Percentiles rank a stretch among this genome's conserved stretches.
Evolutionary conservation across 2,797 vertebrate species (phyloP).

Genomic region (Lepilemur ruficaudatus): DNA sequence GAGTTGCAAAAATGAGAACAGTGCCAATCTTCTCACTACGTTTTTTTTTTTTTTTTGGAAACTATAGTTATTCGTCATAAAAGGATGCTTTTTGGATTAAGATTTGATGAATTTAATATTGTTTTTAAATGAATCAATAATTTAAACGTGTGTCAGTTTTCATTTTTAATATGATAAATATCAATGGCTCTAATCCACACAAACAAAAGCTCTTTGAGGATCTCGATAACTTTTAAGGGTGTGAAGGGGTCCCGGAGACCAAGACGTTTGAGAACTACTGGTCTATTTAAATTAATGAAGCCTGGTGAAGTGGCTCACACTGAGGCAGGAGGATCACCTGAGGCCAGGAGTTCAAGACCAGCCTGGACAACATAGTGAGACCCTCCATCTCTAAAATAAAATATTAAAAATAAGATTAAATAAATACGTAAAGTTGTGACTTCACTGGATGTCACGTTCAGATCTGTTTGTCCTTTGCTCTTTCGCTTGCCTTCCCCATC

Average conservation of each 20-base stretch:
- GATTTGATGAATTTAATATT: neutral
- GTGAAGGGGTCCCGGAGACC: neutral
- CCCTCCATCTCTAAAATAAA: too few relatives aligned
- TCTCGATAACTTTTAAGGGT: neutral
- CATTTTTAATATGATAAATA: neutral
- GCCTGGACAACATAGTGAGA: neutral
- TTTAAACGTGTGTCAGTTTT: neutral
- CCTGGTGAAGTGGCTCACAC: neutral
- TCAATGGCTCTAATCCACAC: neutral
- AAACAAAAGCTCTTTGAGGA: slow-evolving; percentile 10
- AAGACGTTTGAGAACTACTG: neutral
- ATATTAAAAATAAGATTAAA: neutral
- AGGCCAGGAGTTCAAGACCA: neutral
- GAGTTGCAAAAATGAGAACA: neutral
- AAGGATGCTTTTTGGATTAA: neutral
- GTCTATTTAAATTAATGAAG: neutral
- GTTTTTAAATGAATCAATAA: neutral
- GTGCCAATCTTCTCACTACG: neutral
- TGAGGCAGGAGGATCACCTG: neutral
- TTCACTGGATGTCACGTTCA: neutral
- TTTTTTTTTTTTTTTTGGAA: neutral
- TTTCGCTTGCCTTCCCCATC: neutral
- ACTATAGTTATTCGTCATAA: neutral
- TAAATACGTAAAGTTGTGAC: neutral
- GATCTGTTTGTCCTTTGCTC: neutral